Evolutionary conservation across 1,140 invertebrate genomes (phyloP).

Genomic region (Pectinophora gossypiella): DNA sequence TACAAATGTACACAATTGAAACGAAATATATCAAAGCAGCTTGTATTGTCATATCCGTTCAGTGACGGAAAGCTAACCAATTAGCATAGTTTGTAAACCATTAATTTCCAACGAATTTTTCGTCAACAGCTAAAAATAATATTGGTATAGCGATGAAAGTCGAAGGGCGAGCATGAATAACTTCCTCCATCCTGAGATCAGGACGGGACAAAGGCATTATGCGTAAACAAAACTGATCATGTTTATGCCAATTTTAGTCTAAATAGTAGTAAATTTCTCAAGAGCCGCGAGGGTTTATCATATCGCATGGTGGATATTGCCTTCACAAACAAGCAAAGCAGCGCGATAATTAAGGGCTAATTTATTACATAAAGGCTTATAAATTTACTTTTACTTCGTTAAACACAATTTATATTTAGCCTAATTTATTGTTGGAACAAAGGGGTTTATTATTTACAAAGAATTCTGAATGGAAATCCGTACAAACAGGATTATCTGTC

Average conservation of each 20-base stretch:
- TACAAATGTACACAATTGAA: not conserved
- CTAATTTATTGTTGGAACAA: not conserved
- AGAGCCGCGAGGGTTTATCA: not conserved
- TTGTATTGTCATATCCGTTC: not conserved
- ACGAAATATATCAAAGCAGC: not conserved
- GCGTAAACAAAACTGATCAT: constrained; percentile 4
- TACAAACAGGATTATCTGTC: too few relatives aligned
- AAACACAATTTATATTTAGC: not conserved
- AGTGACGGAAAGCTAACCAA: not conserved
- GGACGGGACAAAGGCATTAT: constrained; percentile 36
- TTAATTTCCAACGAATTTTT: not conserved
- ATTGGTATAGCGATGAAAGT: constrained; percentile 19
- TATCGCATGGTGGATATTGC: not conserved
- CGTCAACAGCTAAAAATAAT: constrained; percentile 13
- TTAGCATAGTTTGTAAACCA: not conserved
- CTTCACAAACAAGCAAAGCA: not conserved
- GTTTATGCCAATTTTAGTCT: constrained; percentile 10
- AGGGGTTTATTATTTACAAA: not conserved
- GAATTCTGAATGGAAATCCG: too few relatives aligned
- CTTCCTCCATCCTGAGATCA: constrained; percentile 22
- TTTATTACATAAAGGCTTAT: not conserved
- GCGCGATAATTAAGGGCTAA: constrained; percentile 1
- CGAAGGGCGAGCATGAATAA: constrained; percentile 31
- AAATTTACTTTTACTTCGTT: not conserved
- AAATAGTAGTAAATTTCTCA: constrained; percentile 16